These are phyloP conservation scores for Holacanthella duospinosa DNA, from an alignment of 2,888 invertebrate genomes.

Conservation along the genomic window DNA sequence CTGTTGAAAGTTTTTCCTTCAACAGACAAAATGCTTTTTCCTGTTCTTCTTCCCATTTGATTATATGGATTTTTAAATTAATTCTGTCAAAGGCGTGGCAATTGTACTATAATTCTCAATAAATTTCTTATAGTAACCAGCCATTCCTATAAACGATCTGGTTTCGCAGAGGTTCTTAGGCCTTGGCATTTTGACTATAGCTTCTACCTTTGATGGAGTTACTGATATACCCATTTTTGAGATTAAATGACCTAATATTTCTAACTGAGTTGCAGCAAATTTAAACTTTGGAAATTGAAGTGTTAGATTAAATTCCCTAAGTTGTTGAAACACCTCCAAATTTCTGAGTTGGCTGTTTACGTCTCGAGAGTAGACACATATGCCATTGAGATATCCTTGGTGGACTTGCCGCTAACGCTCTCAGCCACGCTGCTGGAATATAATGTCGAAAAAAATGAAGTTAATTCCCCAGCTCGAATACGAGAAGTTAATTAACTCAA, in stretches of 20 bases:
- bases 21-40: constrained; percentile 21
- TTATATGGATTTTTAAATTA: constrained; percentile 29
- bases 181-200: constrained; percentile 28
- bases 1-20: not conserved
- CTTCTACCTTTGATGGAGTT: constrained; percentile 29
- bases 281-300: constrained; percentile 38
- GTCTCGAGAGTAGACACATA: constrained; percentile 32
- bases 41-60: constrained; percentile 17
- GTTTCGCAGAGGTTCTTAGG: constrained; percentile 32
- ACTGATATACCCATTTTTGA: constrained; percentile 34
- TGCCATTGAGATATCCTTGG: constrained; percentile 39
- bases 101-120: constrained; percentile 33
- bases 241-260: constrained; percentile 39
- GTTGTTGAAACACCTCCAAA: constrained; percentile 22
- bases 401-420: too few relatives aligned
- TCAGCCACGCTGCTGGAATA: too few relatives aligned
- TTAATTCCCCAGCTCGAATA: too few relatives aligned
- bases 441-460: too few relatives aligned
- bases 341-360: constrained; percentile 30
- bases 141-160: constrained; percentile 37
- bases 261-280: constrained; percentile 32
- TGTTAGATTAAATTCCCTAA: constrained; percentile 31
- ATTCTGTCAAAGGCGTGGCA: constrained; percentile 30
- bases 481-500: too few relatives aligned
- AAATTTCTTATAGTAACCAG: constrained; percentile 38